A percentile compares a stretch with the other conserved stretches of the same genome.
These are phyloP conservation scores for Aspidiotus rigidus DNA, from an alignment of 2,888 invertebrate species.

Conservation along the genomic window DNA sequence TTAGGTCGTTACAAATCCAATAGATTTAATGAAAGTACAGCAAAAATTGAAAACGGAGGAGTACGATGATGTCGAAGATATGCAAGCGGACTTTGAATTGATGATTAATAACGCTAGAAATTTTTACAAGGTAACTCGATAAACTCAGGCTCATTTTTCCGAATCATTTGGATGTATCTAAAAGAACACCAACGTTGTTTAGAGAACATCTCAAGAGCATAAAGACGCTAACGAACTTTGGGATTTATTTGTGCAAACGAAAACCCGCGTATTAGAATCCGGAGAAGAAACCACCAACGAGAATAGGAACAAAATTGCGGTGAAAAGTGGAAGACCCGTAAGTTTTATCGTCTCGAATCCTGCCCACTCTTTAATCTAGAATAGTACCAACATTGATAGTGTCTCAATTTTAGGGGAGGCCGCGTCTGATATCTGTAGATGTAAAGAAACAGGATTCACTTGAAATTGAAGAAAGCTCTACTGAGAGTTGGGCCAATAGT, in stretches of 20 bases:
- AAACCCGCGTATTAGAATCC: constrained; percentile 42
- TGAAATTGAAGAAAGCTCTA: constrained; percentile 30
- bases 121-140: constrained; percentile 64
- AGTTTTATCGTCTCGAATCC: constrained; percentile 3
- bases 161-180: not conserved
- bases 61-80: constrained; percentile 85
- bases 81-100: constrained; percentile 80
- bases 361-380: not conserved
- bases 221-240: constrained; percentile 81
- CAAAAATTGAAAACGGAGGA: constrained; percentile 95
- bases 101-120: constrained; percentile 90
- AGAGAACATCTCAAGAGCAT: constrained; percentile 72
- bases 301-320: constrained; percentile 47
- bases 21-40: constrained; percentile 88
- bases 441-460: constrained; percentile 25
- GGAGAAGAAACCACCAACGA: constrained; percentile 44
- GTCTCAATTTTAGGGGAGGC: not conserved
- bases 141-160: not conserved
- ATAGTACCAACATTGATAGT: not conserved
- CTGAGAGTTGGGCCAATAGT: constrained; percentile 30
- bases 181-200: constrained; percentile 32
- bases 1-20: constrained; percentile 79
- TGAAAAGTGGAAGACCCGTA: constrained; percentile 47
- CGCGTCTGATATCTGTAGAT: constrained; percentile 8
- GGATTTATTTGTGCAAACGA: constrained; percentile 59